phyloP scores from a whole-genome alignment of 2,888 invertebrate species.

The Aradus depressus region DNA sequence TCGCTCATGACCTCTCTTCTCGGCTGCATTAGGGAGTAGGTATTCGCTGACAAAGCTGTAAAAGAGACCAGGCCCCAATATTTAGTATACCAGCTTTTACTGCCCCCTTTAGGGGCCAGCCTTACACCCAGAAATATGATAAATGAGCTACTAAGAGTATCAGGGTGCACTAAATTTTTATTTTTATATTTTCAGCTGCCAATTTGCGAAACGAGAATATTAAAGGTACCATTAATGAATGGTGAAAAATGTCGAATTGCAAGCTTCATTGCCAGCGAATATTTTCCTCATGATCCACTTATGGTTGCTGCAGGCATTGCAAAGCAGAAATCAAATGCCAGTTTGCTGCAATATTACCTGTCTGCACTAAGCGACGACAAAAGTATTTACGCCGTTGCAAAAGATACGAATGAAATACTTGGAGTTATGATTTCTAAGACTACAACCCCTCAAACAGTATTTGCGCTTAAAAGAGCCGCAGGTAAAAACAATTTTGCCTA shows the following conservation, averaged over 20 bases:
- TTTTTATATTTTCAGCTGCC: slow-evolving; percentile 18
- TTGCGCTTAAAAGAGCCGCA: slow-evolving; percentile 15
- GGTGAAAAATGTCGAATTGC: slow-evolving; percentile 18
- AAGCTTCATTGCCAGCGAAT: slow-evolving; percentile 10
- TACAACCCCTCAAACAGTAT: slow-evolving; percentile 9
- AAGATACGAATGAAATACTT: slow-evolving; percentile 16
- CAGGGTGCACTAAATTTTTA: too few relatives aligned
- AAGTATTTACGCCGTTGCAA: slow-evolving; percentile 14
- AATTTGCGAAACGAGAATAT: slow-evolving; percentile 15
- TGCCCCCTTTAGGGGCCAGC: too few relatives aligned
- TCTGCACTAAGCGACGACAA: slow-evolving; percentile 15
- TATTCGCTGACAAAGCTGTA: too few relatives aligned
- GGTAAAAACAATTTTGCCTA: slow-evolving; percentile 9
- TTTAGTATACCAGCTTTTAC: too few relatives aligned
- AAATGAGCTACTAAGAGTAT: too few relatives aligned
- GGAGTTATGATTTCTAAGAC: slow-evolving; percentile 14
- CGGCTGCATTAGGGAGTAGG: too few relatives aligned
- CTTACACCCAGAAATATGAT: too few relatives aligned
- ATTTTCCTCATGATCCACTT: slow-evolving; percentile 17
- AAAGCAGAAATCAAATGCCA: slow-evolving; percentile 8
- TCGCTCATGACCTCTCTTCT: too few relatives aligned
- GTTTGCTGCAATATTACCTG: slow-evolving; percentile 15
- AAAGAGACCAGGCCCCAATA: too few relatives aligned
- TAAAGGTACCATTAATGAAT: slow-evolving; percentile 6
- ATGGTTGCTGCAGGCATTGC: slow-evolving; percentile 16